phyloP scores from a whole-genome alignment of 2,113 vertebrate genomes.

The Rostratula benghalensis region DNA sequence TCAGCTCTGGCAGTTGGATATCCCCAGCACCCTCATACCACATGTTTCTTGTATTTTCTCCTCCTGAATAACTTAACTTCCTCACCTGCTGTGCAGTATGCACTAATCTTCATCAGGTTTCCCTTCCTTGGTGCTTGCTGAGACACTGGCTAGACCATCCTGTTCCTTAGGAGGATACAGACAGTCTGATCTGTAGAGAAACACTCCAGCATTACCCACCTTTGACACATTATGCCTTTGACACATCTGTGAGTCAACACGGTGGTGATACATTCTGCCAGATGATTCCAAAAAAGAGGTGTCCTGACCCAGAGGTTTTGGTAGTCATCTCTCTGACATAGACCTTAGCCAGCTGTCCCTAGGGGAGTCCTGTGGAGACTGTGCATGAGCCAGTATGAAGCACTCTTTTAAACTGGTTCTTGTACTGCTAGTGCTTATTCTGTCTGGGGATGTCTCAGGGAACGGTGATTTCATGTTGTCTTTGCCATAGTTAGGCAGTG shows the following conservation, averaged over 20 bases:
- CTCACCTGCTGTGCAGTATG: background rate
- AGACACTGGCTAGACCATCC: background rate
- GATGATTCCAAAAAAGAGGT: background rate
- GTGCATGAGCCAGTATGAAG: background rate
- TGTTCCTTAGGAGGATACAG: background rate
- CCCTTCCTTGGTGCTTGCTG: background rate
- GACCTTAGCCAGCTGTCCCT: background rate
- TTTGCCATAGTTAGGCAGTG: background rate
- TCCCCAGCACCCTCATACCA: background rate
- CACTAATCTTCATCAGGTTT: background rate
- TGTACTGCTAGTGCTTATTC: background rate
- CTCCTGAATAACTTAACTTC: background rate
- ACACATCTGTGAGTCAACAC: slow-evolving; percentile 42
- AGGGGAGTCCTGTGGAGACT: background rate
- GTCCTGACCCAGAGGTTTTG: background rate
- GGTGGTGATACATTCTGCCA: slow-evolving; percentile 15
- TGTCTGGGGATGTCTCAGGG: background rate
- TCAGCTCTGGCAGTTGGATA: background rate
- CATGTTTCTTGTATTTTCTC: background rate
- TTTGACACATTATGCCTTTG: slow-evolving; percentile 30
- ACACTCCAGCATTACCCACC: background rate
- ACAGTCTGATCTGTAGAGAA: background rate
- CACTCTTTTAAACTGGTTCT: background rate
- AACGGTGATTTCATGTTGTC: background rate
- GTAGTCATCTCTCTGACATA: slow-evolving; percentile 38